Percentiles rank a stretch among this genome's conserved stretches.
Evolutionary conservation across 2,888 invertebrate species (phyloP).

Genomic region (Microplitis manilae): DNA sequence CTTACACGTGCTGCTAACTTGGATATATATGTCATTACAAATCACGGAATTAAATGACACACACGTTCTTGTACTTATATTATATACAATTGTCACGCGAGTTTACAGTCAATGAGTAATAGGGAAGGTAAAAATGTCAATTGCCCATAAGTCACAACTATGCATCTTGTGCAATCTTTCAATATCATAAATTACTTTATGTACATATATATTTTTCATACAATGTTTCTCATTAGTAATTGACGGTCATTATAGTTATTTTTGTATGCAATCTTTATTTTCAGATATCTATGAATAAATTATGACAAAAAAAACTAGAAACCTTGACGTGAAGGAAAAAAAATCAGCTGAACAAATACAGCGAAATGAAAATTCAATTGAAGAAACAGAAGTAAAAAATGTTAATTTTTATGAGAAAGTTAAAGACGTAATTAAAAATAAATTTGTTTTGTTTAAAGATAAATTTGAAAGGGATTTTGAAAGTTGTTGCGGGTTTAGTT

Average conservation of each 20-base stretch:
- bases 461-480: slow-evolving; percentile 48
- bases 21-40: neutral
- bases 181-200: slow-evolving; percentile 18
- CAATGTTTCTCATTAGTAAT: slow-evolving; percentile 2
- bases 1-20: neutral
- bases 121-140: slow-evolving; percentile 25
- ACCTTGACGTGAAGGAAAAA: neutral
- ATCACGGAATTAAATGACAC: neutral
- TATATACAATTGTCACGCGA: neutral
- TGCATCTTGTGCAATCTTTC: slow-evolving; percentile 17
- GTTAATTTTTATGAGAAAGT: neutral
- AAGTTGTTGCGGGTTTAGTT: slow-evolving; percentile 56
- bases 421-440: neutral
- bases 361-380: neutral
- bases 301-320: neutral
- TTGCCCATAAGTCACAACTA: slow-evolving; percentile 8
- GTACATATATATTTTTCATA: too few species aligned
- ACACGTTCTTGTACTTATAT: neutral
- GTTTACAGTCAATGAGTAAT: neutral
- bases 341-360: neutral
- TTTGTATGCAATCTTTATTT: neutral
- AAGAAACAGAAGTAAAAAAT: neutral
- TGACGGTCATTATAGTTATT: too few species aligned
- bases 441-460: slow-evolving; percentile 35
- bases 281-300: neutral